These are phyloP conservation scores for Notocelia uddmanniana DNA, from an alignment of 2,888 invertebrate species.

Conservation along the genomic window DNA sequence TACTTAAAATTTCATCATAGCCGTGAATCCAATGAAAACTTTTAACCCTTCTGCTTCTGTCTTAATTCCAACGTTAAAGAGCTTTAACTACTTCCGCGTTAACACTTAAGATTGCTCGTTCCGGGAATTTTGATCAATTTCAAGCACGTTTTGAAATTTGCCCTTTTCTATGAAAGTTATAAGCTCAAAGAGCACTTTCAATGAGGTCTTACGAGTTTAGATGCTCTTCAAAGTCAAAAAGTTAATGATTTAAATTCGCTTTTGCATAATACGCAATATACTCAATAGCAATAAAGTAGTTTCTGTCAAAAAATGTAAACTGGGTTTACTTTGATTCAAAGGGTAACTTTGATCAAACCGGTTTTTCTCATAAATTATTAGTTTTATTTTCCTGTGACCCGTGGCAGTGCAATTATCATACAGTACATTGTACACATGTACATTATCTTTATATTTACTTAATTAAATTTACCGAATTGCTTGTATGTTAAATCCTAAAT, in stretches of 20 bases:
- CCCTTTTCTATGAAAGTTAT: conserved; percentile 1
- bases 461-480: no score
- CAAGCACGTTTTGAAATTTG: neutral
- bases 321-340: no score
- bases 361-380: no score
- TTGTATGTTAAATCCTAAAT: no score
- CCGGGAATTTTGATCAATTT: neutral
- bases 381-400: no score
- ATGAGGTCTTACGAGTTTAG: neutral
- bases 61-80: conserved; percentile 6
- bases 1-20: neutral
- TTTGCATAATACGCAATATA: no score
- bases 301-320: no score
- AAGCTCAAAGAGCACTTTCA: neutral
- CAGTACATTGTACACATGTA: no score
- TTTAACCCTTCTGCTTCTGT: conserved; percentile 23
- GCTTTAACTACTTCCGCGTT: conserved; percentile 15
- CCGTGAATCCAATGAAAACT: conserved; percentile 19
- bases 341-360: no score
- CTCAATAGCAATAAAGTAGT: no score
- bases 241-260: neutral
- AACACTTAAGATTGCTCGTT: conserved; percentile 21
- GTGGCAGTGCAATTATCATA: no score
- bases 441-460: no score
- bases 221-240: neutral